Conservation (phyloP, 2,113 vertebrate species). For the Zootoca vivipara region DNA sequence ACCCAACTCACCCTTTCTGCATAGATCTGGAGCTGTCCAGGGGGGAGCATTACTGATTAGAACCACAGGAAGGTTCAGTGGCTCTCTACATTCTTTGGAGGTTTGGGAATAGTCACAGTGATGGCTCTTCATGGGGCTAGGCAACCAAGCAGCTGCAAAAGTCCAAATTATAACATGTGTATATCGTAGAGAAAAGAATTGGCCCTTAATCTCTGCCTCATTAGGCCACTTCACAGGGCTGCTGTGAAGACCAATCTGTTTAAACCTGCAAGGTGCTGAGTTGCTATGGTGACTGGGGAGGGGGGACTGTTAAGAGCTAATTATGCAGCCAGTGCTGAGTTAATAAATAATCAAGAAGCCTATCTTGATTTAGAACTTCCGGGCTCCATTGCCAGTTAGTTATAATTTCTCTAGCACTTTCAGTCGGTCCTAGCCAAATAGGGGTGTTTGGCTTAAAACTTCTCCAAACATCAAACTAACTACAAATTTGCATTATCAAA, state of each 20-base stretch:
- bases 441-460: background rate
- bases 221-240: slow-evolving; percentile 7
- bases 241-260: background rate
- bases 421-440: background rate
- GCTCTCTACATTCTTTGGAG: background rate
- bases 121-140: background rate
- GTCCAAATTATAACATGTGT: background rate
- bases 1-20: background rate
- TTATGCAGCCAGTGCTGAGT: slow-evolving; percentile 15
- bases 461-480: background rate
- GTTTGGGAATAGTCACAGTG: background rate
- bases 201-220: background rate
- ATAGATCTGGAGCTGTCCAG: background rate
- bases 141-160: no score
- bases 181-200: background rate
- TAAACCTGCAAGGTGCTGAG: background rate
- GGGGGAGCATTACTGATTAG: background rate
- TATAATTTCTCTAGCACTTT: background rate
- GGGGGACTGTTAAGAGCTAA: slow-evolving; percentile 9
- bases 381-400: background rate
- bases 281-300: slow-evolving; percentile 22
- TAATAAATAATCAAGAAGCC: slow-evolving; percentile 36
- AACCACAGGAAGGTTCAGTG: background rate
- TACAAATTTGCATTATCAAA: background rate
- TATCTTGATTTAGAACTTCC: slow-evolving; percentile 21